These are phyloP conservation scores for Carposina sasakii DNA, from an alignment of 1,140 invertebrate species.

Conservation along the genomic window DNA sequence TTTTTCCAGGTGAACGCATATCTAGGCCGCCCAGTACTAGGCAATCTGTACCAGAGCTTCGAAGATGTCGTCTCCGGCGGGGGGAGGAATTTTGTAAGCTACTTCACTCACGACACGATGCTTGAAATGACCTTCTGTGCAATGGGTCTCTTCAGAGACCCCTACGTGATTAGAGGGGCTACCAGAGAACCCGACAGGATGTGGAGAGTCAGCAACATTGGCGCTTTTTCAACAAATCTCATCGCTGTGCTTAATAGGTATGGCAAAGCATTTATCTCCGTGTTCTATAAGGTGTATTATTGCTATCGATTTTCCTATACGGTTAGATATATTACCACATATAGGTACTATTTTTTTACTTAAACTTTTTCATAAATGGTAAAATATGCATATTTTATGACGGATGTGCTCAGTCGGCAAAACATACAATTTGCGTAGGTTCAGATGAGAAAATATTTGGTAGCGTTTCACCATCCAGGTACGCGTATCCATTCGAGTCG, in stretches of 20 bases:
- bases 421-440: too few species aligned
- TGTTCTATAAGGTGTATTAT: too few species aligned
- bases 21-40: conserved; percentile 81
- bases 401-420: too few species aligned
- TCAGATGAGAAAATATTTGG: too few species aligned
- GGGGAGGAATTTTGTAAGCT: conserved; percentile 75
- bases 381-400: too few species aligned
- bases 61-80: conserved; percentile 32
- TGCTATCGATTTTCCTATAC: too few species aligned
- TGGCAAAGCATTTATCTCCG: too few species aligned
- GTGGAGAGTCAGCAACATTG: conserved; percentile 46
- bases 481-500: too few species aligned
- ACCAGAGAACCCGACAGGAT: conserved; percentile 25
- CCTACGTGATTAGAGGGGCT: conserved; percentile 18
- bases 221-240: conserved; percentile 44
- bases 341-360: too few species aligned
- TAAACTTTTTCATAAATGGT: too few species aligned
- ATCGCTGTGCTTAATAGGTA: conserved; percentile 51
- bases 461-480: too few species aligned
- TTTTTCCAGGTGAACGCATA: conserved; percentile 70
- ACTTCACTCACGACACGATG: conserved; percentile 82
- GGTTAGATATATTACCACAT: too few species aligned
- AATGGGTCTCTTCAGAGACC: conserved; percentile 42
- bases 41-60: conserved; percentile 79
- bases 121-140: conserved; percentile 50